Percentiles rank a stretch among this genome's conserved stretches.
phyloP scores from a whole-genome alignment of 2,113 vertebrate genomes.

The Gambusia holbrooki region DNA sequence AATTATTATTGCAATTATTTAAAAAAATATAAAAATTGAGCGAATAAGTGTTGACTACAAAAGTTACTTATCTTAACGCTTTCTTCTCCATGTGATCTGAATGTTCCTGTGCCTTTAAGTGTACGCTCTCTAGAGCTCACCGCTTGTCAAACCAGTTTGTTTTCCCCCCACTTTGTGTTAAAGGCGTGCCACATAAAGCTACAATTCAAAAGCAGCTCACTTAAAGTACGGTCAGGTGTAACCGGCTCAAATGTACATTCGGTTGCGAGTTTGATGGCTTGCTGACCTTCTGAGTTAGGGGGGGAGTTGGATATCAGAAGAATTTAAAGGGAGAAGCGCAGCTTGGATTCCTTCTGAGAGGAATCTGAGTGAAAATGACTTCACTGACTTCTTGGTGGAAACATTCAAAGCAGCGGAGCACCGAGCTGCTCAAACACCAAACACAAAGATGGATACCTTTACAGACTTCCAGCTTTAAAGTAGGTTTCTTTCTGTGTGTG shows the following conservation, averaged over 20 bases:
- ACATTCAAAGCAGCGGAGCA: constrained; percentile 43
- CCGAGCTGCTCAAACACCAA: constrained; percentile 54
- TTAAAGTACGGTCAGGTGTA: constrained; percentile 19
- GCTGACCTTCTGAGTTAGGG: constrained; percentile 9
- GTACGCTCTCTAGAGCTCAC: constrained; percentile 2
- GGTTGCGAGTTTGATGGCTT: constrained; percentile 19
- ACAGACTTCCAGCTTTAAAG: constrained; percentile 70
- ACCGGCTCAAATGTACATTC: constrained; percentile 37
- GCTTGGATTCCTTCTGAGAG: constrained; percentile 1
- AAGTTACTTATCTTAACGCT: constrained; percentile 1
- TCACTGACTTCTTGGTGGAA: constrained; percentile 59
- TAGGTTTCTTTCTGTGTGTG: constrained; percentile 55
- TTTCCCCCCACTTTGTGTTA: constrained; percentile 22
- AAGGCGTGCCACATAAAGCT: constrained; percentile 64
- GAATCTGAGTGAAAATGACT: constrained; percentile 52
- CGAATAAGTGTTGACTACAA: not conserved
- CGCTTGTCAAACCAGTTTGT: constrained; percentile 73
- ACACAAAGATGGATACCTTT: constrained; percentile 78
- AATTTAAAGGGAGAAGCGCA: not conserved
- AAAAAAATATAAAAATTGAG: not conserved
- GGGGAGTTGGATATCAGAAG: not conserved
- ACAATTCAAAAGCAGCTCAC: constrained; percentile 46
- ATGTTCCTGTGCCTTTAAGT: constrained; percentile 19
- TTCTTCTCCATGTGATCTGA: not conserved
- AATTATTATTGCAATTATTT: not conserved